Evolutionary conservation across 2,888 invertebrate species (phyloP).

Genomic region (Phyto melanocephala): DNA sequence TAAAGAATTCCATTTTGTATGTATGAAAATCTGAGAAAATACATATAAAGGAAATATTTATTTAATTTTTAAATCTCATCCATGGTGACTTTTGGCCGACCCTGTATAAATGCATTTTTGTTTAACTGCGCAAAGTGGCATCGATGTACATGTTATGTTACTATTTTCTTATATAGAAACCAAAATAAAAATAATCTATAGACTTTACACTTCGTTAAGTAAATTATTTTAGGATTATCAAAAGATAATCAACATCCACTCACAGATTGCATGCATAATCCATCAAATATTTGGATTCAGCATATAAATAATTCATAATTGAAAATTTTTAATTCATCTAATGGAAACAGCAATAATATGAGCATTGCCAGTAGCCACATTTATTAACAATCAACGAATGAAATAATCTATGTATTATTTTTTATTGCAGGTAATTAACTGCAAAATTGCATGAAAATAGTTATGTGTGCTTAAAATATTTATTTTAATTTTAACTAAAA

Average conservation of each 20-base stretch:
- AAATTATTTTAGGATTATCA: constrained; percentile 52
- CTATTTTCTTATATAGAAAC: neutral
- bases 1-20: no score
- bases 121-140: constrained; percentile 21
- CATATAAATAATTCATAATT: constrained; percentile 42
- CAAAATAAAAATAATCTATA: constrained; percentile 28
- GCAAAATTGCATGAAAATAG: constrained; percentile 54
- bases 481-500: constrained; percentile 16
- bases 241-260: constrained; percentile 42
- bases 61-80: no score
- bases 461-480: neutral
- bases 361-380: neutral
- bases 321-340: constrained; percentile 19
- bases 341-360: constrained; percentile 7
- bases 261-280: constrained; percentile 54
- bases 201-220: constrained; percentile 58
- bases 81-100: no score
- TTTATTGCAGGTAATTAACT: constrained; percentile 56
- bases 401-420: constrained; percentile 25
- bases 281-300: constrained; percentile 51
- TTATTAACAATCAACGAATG: constrained; percentile 20
- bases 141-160: constrained; percentile 11
- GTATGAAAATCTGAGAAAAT: no score
- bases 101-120: neutral
- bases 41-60: no score